Percentiles rank a stretch among this genome's conserved stretches.
Conservation (phyloP, 2,113 vertebrate species). For the Parus major region DNA sequence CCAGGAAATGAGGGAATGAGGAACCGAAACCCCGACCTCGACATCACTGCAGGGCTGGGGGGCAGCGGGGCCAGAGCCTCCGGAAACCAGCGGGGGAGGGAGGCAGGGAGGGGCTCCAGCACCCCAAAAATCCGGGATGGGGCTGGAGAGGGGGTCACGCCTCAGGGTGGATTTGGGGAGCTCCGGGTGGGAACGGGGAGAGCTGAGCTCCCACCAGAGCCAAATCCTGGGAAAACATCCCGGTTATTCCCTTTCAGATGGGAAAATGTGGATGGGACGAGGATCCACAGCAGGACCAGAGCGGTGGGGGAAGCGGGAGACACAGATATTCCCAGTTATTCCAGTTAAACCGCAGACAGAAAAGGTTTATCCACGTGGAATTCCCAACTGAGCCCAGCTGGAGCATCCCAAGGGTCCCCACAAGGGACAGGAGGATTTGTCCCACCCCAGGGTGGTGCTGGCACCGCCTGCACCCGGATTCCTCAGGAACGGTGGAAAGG, state of each 20-base stretch:
- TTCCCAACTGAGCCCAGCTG: accelerated
- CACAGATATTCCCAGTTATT: not conserved
- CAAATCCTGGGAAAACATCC: not conserved
- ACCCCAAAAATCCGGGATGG: not conserved
- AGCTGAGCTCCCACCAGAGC: not conserved
- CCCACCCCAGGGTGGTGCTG: not conserved
- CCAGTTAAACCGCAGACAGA: accelerated
- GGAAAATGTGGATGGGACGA: accelerated
- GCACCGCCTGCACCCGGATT: not conserved
- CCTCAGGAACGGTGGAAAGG: accelerated
- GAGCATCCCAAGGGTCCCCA: not conserved
- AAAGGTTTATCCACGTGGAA: accelerated
- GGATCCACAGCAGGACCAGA: accelerated
- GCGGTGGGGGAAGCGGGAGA: accelerated
- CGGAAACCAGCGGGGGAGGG: not conserved
- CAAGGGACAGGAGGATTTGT: not conserved
- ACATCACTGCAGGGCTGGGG: accelerated
- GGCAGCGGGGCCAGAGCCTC: accelerated
- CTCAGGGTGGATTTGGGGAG: not conserved
- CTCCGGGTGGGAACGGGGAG: not conserved
- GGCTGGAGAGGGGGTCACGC: not conserved
- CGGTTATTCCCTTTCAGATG: accelerated
- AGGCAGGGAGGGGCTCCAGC: not conserved
- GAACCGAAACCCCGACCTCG: not conserved
- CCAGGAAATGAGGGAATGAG: not conserved